Evolutionary conservation across 2,113 vertebrate genomes (phyloP).

Genomic region (Aspidoscelis tigris): DNA sequence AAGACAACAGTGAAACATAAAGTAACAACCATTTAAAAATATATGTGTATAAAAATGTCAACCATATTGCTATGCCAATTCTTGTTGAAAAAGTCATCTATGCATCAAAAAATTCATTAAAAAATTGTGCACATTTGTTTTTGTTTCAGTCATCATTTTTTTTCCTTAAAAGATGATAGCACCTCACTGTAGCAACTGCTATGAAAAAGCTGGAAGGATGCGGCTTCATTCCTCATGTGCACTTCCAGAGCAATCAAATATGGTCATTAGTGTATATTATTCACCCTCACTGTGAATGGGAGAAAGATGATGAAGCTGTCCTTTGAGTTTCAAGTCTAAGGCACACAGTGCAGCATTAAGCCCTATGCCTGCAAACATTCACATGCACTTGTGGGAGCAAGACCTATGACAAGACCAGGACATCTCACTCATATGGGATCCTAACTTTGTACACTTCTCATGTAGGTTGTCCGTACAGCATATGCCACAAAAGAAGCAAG

Average conservation of each 20-base stretch:
- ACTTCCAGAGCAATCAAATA: neutral
- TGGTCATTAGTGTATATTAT: neutral
- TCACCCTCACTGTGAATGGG: neutral
- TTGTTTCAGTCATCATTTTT: slow-evolving; percentile 32
- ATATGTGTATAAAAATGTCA: slow-evolving; percentile 62
- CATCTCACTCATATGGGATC: neutral
- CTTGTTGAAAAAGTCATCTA: slow-evolving; percentile 68
- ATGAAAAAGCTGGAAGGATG: neutral
- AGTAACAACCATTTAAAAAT: slow-evolving; percentile 63
- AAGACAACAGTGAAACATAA: slow-evolving; percentile 47
- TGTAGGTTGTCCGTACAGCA: accelerated
- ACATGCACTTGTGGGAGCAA: accelerated
- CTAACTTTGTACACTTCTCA: accelerated
- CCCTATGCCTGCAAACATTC: neutral
- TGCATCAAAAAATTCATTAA: slow-evolving; percentile 63
- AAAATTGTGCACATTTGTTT: slow-evolving; percentile 55
- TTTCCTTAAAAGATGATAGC: slow-evolving; percentile 41
- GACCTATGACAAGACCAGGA: accelerated
- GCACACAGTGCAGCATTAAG: neutral
- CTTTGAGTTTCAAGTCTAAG: slow-evolving; percentile 1
- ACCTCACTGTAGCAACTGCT: neutral
- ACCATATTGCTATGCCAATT: slow-evolving; percentile 63
- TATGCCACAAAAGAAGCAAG: neutral
- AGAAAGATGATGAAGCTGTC: neutral
- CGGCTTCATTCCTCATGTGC: slow-evolving; percentile 11